These are phyloP conservation scores for Lycaon pictus DNA, from an alignment of 2,113 vertebrate genomes.

Conservation along the genomic window DNA sequence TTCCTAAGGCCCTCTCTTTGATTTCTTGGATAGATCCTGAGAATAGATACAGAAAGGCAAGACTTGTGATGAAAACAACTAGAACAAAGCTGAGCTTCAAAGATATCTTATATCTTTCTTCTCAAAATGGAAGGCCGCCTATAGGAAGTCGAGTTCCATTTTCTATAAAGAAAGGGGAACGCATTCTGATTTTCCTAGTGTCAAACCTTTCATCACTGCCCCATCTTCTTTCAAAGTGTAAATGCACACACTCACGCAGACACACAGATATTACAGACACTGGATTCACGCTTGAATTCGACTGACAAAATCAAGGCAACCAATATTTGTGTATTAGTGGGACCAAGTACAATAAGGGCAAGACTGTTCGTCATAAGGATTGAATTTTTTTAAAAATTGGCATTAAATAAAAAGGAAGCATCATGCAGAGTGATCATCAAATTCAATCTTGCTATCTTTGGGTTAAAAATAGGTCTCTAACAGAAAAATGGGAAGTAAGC, in stretches of 20 bases:
- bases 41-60: neutral
- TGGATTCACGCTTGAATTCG: neutral
- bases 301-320: neutral
- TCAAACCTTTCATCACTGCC: neutral
- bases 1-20: constrained; percentile 4
- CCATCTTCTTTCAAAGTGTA: neutral
- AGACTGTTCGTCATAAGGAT: neutral
- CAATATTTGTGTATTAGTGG: neutral
- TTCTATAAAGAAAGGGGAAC: neutral
- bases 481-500: neutral
- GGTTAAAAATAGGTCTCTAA: neutral
- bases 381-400: neutral
- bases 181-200: neutral
- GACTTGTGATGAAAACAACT: neutral
- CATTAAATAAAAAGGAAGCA: neutral
- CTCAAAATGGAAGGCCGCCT: neutral
- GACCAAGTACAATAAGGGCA: neutral
- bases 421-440: neutral
- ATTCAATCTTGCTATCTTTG: neutral
- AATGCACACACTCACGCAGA: neutral
- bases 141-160: neutral
- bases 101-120: neutral
- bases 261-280: neutral
- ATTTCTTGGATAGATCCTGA: neutral
- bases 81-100: neutral